These are phyloP conservation scores for Drosophila vallismaia DNA, from an alignment of 2,888 invertebrate species.

Conservation along the genomic window DNA sequence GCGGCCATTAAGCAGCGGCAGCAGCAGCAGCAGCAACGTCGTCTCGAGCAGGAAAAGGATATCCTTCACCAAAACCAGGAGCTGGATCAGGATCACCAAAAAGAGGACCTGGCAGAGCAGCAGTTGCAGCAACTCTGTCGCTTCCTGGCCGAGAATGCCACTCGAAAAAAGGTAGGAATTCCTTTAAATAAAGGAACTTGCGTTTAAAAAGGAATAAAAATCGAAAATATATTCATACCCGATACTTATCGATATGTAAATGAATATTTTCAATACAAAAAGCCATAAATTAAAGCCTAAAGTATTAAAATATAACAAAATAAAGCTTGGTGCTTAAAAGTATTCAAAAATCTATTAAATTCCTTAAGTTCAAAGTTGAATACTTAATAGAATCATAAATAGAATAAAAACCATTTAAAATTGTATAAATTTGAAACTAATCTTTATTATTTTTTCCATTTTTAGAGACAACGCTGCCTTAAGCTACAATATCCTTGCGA, in stretches of 20 bases:
- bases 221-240: not conserved
- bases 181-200: not conserved
- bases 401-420: not conserved
- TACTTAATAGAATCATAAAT: not conserved
- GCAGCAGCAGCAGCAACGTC: slow-evolving; percentile 30
- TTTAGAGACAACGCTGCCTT: slow-evolving; percentile 52
- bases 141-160: slow-evolving; percentile 81
- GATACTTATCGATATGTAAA: not conserved
- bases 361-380: no score
- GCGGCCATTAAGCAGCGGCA: slow-evolving; percentile 59
- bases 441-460: not conserved
- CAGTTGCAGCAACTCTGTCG: slow-evolving; percentile 80
- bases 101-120: slow-evolving; percentile 59
- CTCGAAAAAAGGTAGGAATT: slow-evolving; percentile 69
- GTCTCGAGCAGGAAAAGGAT: slow-evolving; percentile 19
- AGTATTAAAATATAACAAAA: no score
- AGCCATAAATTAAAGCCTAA: no score
- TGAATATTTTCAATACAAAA: not conserved
- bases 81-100: not conserved
- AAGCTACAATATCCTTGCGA: slow-evolving; percentile 35
- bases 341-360: no score
- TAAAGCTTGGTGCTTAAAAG: no score
- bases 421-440: slow-evolving; percentile 7
- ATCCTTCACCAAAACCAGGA: slow-evolving; percentile 11
- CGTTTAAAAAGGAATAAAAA: not conserved